Evolutionary conservation across 2,797 vertebrate genomes (phyloP).

Genomic region (Myripristis jacobus): DNA sequence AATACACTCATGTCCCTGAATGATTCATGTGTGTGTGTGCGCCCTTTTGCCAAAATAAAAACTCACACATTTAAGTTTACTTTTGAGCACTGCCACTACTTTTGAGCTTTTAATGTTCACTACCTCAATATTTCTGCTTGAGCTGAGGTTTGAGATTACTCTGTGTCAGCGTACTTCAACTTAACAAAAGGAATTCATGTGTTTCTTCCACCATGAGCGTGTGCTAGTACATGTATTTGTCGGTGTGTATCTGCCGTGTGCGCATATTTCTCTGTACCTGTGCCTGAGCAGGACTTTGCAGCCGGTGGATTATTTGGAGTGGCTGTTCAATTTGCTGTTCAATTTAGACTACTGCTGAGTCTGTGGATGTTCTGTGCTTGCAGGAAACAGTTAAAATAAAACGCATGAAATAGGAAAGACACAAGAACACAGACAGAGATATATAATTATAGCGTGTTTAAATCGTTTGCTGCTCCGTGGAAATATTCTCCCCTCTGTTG

Average conservation of each 20-base stretch:
- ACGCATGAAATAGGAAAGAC: background rate
- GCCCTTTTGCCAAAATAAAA: background rate
- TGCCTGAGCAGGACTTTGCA: background rate
- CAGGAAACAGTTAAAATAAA: constrained; percentile 1
- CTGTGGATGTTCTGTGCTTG: background rate
- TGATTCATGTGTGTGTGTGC: background rate
- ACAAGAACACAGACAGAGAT: background rate
- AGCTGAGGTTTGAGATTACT: background rate
- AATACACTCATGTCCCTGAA: background rate
- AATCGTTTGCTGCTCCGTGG: constrained; percentile 16
- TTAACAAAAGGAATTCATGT: background rate
- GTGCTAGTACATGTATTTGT: background rate
- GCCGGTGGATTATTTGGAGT: too few relatives aligned
- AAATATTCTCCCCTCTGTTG: constrained; percentile 7
- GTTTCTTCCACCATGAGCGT: background rate
- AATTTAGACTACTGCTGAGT: constrained; percentile 24
- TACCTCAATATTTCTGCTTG: background rate
- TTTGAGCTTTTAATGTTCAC: background rate
- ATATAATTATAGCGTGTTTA: constrained; percentile 12
- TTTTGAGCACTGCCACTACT: background rate
- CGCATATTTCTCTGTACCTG: background rate
- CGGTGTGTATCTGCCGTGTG: background rate
- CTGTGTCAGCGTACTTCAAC: background rate
- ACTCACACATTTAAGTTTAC: too few relatives aligned
- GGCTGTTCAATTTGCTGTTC: background rate